Conservation (phyloP, 2,888 invertebrate genomes). For the Lycocerus yunnanus region DNA sequence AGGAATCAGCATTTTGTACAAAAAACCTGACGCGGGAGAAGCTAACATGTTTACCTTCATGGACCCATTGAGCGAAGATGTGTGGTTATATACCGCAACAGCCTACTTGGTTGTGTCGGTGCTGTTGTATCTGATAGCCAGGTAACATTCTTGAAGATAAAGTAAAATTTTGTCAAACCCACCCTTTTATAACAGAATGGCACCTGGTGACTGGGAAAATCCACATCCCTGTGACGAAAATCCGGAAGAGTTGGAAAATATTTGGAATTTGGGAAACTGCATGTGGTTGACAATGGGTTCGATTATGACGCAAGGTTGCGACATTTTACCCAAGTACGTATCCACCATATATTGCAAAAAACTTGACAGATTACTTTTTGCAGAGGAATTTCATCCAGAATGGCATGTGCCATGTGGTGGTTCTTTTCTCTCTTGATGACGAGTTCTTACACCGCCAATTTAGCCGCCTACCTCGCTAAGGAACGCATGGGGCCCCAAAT, state of each 20-base stretch:
- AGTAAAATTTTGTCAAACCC: background rate
- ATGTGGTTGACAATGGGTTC: constrained; percentile 94
- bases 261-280: constrained; percentile 85
- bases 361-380: background rate
- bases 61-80: constrained; percentile 81
- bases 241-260: constrained; percentile 87
- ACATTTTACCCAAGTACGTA: constrained; percentile 84
- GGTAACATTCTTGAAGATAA: constrained; percentile 38
- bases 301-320: constrained; percentile 92
- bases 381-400: constrained; percentile 86
- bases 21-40: constrained; percentile 72
- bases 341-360: background rate
- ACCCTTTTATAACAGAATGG: constrained; percentile 63
- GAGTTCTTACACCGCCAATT: constrained; percentile 92
- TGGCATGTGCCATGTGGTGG: constrained; percentile 91
- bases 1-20: constrained; percentile 78
- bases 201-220: constrained; percentile 92
- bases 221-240: constrained; percentile 89
- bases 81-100: constrained; percentile 88
- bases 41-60: constrained; percentile 66
- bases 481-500: constrained; percentile 88
- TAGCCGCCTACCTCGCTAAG: constrained; percentile 91
- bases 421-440: constrained; percentile 91
- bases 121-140: constrained; percentile 77
- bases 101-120: constrained; percentile 84